Conservation (phyloP, 2,113 vertebrate genomes). For the Oplegnathus fasciatus region DNA sequence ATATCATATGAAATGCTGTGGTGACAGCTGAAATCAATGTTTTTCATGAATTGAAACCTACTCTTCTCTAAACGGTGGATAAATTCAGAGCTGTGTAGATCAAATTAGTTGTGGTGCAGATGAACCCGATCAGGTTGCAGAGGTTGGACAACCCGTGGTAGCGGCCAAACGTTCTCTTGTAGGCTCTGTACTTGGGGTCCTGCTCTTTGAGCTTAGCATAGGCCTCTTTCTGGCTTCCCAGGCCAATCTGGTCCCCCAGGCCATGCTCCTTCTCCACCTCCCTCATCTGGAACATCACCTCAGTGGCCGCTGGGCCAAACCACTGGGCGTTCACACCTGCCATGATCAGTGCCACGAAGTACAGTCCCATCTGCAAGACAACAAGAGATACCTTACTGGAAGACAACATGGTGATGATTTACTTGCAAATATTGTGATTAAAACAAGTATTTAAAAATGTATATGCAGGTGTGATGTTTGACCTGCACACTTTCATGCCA, state of each 20-base stretch:
- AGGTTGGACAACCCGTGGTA: constrained; percentile 89
- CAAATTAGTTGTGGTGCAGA: constrained; percentile 87
- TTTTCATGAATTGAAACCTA: neutral
- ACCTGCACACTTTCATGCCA: constrained; percentile 88
- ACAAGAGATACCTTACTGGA: neutral
- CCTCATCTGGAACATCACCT: constrained; percentile 86
- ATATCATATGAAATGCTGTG: neutral
- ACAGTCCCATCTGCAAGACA: constrained; percentile 84
- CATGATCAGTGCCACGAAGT: constrained; percentile 82
- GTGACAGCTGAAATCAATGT: neutral
- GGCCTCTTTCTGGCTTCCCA: constrained; percentile 79
- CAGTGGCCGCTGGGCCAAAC: constrained; percentile 84
- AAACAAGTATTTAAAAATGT: neutral
- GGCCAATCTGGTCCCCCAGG: constrained; percentile 85
- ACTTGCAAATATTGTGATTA: neutral
- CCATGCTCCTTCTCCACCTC: constrained; percentile 88
- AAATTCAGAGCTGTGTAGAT: constrained; percentile 86
- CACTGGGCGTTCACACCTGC: constrained; percentile 85
- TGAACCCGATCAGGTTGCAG: constrained; percentile 87
- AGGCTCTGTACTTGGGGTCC: constrained; percentile 88
- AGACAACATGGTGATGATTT: neutral
- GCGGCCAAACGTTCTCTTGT: constrained; percentile 82
- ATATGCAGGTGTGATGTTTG: neutral
- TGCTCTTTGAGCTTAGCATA: constrained; percentile 87
- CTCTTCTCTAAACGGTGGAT: constrained; percentile 79